Evolutionary conservation across 2,113 vertebrate species (phyloP), one percentile per base, ranked within the genome.

Genomic region (Forbesichthys papilliferus): DNA sequence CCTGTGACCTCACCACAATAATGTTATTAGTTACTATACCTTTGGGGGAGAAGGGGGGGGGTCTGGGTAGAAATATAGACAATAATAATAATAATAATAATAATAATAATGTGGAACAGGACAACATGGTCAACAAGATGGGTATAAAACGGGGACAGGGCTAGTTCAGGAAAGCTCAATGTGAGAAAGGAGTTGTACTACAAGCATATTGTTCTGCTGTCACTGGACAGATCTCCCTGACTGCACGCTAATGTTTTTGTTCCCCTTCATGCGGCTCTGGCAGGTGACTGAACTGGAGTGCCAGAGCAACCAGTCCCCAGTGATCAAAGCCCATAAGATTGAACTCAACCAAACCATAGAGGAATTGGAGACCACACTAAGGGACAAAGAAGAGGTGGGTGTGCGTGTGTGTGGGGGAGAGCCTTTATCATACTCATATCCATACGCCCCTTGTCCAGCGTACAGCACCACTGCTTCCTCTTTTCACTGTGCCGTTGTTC

Each of bases 281-380:
- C 77, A 99, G 98, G 98, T 99, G 86, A 98, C 97, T 7, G 98
- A 99, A 71, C 94, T 99, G 48, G 97, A 99, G 81, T 98, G 97
- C 89, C 94, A 96, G 86, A 99, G 96, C 84, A 96, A 92, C 87
- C 98, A 99, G 93, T 94, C 93, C 71, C 96, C 96, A 71, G 96
- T 92, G n/a, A 95, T 99, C 69, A 97, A 98, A 85, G 95, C 95
- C 62, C 96, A 99, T 80, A 99, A 99, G 93, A 94, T 95, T 42
- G 97, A 99, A 78, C 90, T 99, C 78, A 99, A 96, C 87, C 96
- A 98, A 92, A 98, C 96, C 71, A 98, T 99, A 85, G 96, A 99
- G 86, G 97, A 99, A 75, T 89, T 99, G 78, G 97, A 98, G 74
- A 88, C 92, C 46, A 94, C 93, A 0, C 83, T 98, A 79, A 96